Evolutionary conservation across 2,797 vertebrate genomes (phyloP), one percentile per base, ranked within the genome.

Genomic region (Otus scops): DNA sequence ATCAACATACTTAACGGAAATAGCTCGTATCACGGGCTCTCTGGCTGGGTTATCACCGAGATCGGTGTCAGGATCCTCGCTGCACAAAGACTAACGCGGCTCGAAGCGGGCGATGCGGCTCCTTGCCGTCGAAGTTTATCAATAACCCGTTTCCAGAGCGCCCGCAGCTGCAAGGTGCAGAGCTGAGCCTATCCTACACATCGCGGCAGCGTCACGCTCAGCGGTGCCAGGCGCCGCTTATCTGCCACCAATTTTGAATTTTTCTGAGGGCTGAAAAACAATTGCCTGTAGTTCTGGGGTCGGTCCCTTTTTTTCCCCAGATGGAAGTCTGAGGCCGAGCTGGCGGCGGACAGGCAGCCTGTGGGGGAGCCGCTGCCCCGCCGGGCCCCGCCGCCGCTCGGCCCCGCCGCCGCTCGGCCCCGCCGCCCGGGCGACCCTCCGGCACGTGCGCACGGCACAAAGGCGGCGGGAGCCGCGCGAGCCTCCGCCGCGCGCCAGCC

Each of bases 221-320:
- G 67, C 15, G 0, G 54, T 48, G 63, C 68, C 9, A 87, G 53
- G 41, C 78, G 57, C 94, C 12, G 14, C 91, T 97, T 74, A 88
- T 82, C 88, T 56, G 67, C 80, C 95, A 92, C 84, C 89, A 50
- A 51, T 78, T 94, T 95, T 95, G 95, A 87, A 96, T 98, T 96
- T 95, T 95, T 93, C 69, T 64, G 67, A 83, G 76, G 64, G 82
- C 94, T 28, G 45, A 60, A 84, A 93, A 95, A 75, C 88, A 80
- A 41, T 45, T 83, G 61, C 20, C 19, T 45, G 43, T 45, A 45
- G 19, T 45, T 45, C 20, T 10, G 19, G 43, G 43, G 43, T 45
- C 10, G 43, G 19, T 45, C 10, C 10, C 20, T 45, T 45, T 43
- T 56, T 16, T n/a, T 24, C 5, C 10, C 34, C 30, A 23, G 56